phyloP scores from a whole-genome alignment of 2,888 invertebrate genomes.

The Tipula unca region DNA sequence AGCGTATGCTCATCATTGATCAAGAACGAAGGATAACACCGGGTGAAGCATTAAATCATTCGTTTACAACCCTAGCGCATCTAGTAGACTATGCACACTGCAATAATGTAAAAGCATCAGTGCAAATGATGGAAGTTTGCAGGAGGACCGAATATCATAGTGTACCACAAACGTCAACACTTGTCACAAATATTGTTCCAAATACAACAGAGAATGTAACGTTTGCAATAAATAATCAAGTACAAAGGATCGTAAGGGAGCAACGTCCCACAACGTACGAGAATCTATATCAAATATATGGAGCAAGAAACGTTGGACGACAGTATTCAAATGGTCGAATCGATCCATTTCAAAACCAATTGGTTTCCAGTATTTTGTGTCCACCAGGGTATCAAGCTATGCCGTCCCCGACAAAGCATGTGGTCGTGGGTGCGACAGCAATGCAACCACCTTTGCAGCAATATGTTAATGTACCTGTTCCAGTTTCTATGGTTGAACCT shows the following conservation, averaged over 20 bases:
- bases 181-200: conserved; percentile 69
- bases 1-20: conserved; percentile 98
- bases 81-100: conserved; percentile 94
- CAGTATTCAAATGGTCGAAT: conserved; percentile 60
- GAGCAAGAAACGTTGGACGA: conserved; percentile 56
- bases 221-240: conserved; percentile 87
- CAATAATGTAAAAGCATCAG: conserved; percentile 93
- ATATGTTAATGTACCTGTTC: conserved; percentile 58
- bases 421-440: conserved; percentile 46
- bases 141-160: conserved; percentile 46
- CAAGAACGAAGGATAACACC: conserved; percentile 94
- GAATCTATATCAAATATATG: conserved; percentile 56
- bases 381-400: conserved; percentile 83
- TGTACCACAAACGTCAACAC: conserved; percentile 48
- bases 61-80: conserved; percentile 88
- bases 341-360: conserved; percentile 82
- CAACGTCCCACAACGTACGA: conserved; percentile 68
- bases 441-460: conserved; percentile 56
- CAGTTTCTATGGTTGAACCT: conserved; percentile 88
- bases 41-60: conserved; percentile 90
- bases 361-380: conserved; percentile 90
- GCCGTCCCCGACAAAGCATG: conserved; percentile 53
- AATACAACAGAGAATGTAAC: conserved; percentile 77
- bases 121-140: conserved; percentile 93
- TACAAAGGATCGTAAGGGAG: conserved; percentile 62